phyloP scores from a whole-genome alignment of 2,888 invertebrate genomes.

The Cynaeus angustus region DNA sequence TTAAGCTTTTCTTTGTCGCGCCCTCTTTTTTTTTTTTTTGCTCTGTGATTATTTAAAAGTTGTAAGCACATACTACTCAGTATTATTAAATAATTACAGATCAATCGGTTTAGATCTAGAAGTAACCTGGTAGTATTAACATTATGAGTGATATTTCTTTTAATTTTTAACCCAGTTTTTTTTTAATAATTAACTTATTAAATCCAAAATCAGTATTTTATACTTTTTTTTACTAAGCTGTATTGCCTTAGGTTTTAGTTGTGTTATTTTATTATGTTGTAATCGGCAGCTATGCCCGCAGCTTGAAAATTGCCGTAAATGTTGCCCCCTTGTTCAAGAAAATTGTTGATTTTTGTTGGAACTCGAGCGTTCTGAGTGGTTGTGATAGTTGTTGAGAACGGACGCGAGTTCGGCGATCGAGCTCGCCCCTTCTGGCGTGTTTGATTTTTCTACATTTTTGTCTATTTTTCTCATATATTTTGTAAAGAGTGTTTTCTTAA shows the following conservation, averaged over 20 bases:
- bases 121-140: slow-evolving; percentile 57
- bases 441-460: slow-evolving; percentile 56
- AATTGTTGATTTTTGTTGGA: slow-evolving; percentile 50
- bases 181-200: slow-evolving; percentile 65
- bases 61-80: slow-evolving; percentile 44
- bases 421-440: slow-evolving; percentile 52
- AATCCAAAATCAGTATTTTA: slow-evolving; percentile 71
- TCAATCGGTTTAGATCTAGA: slow-evolving; percentile 54
- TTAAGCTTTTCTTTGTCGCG: slow-evolving; percentile 45
- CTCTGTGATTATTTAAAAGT: slow-evolving; percentile 51
- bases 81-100: slow-evolving; percentile 53
- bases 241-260: slow-evolving; percentile 51
- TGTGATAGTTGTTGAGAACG: slow-evolving; percentile 58
- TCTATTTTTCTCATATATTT: slow-evolving; percentile 55
- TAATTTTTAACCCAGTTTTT: slow-evolving; percentile 55
- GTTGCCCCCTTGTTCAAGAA: slow-evolving; percentile 46
- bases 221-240: slow-evolving; percentile 57
- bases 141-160: slow-evolving; percentile 58
- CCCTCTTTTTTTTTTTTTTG: slow-evolving; percentile 34
- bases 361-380: slow-evolving; percentile 53
- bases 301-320: slow-evolving; percentile 46
- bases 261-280: slow-evolving; percentile 51
- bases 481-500: slow-evolving; percentile 59
- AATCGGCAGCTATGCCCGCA: slow-evolving; percentile 61
- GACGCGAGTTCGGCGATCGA: slow-evolving; percentile 49